phyloP scores from a whole-genome alignment of 2,113 vertebrate genomes.

The Gracilinanus agilis region DNA sequence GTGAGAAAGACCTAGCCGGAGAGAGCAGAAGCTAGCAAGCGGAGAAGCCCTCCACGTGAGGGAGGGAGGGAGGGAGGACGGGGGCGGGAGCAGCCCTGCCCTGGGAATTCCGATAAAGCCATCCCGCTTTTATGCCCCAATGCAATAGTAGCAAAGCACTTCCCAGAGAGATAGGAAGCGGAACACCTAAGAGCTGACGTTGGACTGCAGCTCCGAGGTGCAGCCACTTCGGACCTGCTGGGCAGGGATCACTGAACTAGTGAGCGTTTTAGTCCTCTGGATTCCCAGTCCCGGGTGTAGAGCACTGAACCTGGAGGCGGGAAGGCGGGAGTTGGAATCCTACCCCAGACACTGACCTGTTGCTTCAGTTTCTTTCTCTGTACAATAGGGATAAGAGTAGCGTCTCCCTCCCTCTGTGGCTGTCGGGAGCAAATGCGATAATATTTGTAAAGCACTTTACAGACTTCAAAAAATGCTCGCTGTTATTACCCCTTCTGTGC shows the following conservation, averaged over 20 bases:
- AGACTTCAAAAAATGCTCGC: background rate
- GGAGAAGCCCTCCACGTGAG: background rate
- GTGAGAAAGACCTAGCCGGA: background rate
- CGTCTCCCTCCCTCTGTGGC: fast-evolving
- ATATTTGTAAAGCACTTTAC: background rate
- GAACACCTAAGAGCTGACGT: too few relatives aligned
- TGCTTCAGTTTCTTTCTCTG: background rate
- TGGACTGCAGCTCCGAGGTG: background rate
- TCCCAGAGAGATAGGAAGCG: background rate
- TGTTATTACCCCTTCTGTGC: background rate
- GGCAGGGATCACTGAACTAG: too few relatives aligned
- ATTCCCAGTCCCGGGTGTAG: too few relatives aligned
- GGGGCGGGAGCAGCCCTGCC: background rate
- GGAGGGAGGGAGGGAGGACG: background rate
- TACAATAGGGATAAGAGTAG: background rate
- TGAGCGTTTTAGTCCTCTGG: background rate
- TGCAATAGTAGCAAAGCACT: background rate
- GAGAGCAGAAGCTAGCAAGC: background rate
- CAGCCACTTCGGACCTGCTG: background rate
- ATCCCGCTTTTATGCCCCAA: background rate
- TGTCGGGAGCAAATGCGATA: background rate
- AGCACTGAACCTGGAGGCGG: background rate
- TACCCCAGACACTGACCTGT: background rate
- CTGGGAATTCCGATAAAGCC: background rate
- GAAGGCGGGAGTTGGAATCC: background rate